Evolutionary conservation across 2,113 vertebrate genomes (phyloP).

Genomic region (Glaucidium brasilianum): DNA sequence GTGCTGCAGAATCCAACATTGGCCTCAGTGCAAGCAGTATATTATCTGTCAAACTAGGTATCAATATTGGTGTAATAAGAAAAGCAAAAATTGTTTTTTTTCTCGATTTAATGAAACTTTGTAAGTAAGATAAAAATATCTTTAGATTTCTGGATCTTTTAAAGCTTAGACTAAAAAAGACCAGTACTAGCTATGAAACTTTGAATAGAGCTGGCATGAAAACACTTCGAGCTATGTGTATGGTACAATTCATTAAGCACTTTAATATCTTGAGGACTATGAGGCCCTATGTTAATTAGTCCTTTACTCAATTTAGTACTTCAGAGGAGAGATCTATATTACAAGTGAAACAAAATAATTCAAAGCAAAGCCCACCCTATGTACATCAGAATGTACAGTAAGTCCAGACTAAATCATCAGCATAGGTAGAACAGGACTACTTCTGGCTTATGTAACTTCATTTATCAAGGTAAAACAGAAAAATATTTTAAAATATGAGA

Average conservation of each 20-base stretch:
- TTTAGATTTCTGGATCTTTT: neutral
- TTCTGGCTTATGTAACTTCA: neutral
- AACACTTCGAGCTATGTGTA: neutral
- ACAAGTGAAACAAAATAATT: neutral
- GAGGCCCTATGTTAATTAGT: neutral
- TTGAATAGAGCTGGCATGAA: neutral
- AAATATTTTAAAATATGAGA: neutral
- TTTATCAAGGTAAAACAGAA: neutral
- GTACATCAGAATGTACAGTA: neutral
- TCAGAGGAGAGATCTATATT: neutral
- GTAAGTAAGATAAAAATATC: neutral
- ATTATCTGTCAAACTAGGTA: slow-evolving; percentile 79
- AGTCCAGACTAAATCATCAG: neutral
- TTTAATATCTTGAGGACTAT: neutral
- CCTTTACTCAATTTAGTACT: neutral
- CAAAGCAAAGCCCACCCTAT: neutral
- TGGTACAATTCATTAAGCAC: neutral
- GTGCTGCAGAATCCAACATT: slow-evolving; percentile 68
- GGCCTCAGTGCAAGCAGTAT: slow-evolving; percentile 76
- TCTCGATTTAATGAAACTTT: slow-evolving; percentile 2
- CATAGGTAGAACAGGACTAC: neutral
- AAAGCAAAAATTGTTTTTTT: neutral
- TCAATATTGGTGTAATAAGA: neutral
- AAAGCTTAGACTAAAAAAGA: neutral
- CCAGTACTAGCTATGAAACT: neutral